Evolutionary conservation across 2,888 invertebrate genomes (phyloP), one percentile per base, ranked within the genome.

Genomic region (Chrysina gloriosa): DNA sequence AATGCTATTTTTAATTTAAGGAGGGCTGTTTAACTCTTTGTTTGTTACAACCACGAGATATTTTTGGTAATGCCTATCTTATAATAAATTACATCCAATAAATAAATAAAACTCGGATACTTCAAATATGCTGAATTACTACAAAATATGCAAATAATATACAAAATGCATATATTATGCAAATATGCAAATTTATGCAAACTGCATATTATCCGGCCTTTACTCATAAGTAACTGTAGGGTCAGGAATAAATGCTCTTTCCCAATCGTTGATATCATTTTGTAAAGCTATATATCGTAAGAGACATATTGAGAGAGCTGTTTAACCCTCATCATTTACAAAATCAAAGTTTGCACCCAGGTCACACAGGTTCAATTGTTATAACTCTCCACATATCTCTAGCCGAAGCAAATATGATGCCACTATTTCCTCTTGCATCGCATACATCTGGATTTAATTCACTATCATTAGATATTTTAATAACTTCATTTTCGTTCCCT

Each of bases 171-270:
- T n/a, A n/a, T n/a, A n/a, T n/a, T n/a, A n/a, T n/a, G n/a, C n/a
- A n/a, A n/a, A n/a, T n/a, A n/a, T n/a, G n/a, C n/a, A n/a, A n/a
- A n/a, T n/a, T n/a, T n/a, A n/a, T n/a, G n/a, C n/a, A n/a, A n/a
- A n/a, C n/a, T n/a, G n/a, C n/a, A n/a, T n/a, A n/a, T n/a, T n/a
- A n/a, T n/a, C n/a, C n/a, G n/a, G n/a, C n/a, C n/a, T n/a, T n/a
- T n/a, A n/a, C 68, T 85, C 80, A 70, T 90, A 88, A 2, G 94
- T 91, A 83, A 93, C 91, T 80, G 90, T 84, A 63, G 94, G 81
- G n/a, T 90, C 89, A 85, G 81, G 47, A 79, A 81, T 68, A 73
- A 81, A 81, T 7, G 80, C 76, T 67, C 80, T 72, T 70, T 87
- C 86, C 79, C 79, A 82, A 76, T 77, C 73, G 2, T 31, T 69